Conservation (phyloP, 2,797 vertebrate genomes). For the Hylomyscus alleni region DNA sequence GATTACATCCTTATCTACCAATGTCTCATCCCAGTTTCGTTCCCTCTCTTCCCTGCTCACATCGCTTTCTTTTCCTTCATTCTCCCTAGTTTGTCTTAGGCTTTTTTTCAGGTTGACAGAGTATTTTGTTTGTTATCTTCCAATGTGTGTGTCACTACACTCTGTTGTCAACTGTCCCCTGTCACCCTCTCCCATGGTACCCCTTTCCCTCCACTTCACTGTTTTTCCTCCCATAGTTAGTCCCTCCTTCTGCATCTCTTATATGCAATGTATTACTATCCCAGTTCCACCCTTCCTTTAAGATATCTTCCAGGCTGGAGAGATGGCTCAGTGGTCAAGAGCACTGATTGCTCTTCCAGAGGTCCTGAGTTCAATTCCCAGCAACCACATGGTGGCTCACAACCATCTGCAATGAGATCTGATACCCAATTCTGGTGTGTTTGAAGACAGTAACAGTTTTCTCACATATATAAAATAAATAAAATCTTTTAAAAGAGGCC, state of each 20-base stretch:
- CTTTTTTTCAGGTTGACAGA: too few relatives aligned
- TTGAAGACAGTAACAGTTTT: too few relatives aligned
- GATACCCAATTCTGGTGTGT: too few relatives aligned
- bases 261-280: background rate
- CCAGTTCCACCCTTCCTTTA: background rate
- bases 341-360: too few relatives aligned
- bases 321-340: too few relatives aligned
- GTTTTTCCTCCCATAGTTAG: rapidly evolving
- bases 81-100: background rate
- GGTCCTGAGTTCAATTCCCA: too few relatives aligned
- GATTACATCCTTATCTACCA: background rate
- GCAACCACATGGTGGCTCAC: too few relatives aligned
- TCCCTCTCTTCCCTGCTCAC: background rate
- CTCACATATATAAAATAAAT: too few relatives aligned
- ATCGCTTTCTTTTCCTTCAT: background rate
- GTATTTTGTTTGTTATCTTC: background rate
- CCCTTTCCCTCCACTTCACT: background rate
- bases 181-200: rapidly evolving
- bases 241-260: background rate
- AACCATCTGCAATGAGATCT: too few relatives aligned
- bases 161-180: background rate
- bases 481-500: too few relatives aligned
- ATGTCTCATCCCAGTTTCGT: background rate
- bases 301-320: background rate
- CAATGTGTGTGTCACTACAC: background rate